Percentiles rank a stretch among this genome's conserved stretches.
Evolutionary conservation across 2,888 invertebrate genomes (phyloP).

Genomic region (Acleris laterana): DNA sequence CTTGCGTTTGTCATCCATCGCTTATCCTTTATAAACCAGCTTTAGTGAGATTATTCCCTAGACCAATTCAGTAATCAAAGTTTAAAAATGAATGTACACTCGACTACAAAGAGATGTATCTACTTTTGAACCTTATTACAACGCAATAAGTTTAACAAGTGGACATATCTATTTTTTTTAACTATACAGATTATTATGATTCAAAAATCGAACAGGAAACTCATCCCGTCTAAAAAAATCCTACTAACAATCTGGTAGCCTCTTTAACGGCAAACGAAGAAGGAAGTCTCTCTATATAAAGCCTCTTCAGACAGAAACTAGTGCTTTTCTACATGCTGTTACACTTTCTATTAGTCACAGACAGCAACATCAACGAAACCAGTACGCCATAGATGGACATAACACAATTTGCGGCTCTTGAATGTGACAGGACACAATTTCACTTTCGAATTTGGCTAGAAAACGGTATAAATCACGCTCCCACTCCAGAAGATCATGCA

Average conservation of each 20-base stretch:
- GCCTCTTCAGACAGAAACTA: slow-evolving; percentile 16
- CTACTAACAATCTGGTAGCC: too few relatives aligned
- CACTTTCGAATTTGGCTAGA: slow-evolving; percentile 7
- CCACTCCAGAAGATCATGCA: neutral
- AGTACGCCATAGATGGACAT: slow-evolving; percentile 4
- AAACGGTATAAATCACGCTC: neutral
- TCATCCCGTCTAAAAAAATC: neutral
- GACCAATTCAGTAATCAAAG: too few relatives aligned
- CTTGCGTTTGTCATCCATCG: neutral
- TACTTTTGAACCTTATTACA: too few relatives aligned
- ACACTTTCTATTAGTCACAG: slow-evolving; percentile 23
- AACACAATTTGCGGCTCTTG: slow-evolving; percentile 10
- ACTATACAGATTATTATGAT: too few relatives aligned
- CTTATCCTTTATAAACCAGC: neutral
- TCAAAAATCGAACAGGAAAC: neutral
- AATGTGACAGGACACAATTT: slow-evolving; percentile 12
- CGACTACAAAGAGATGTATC: too few relatives aligned
- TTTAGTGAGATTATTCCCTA: neutral
- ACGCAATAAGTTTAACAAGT: too few relatives aligned
- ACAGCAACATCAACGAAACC: slow-evolving; percentile 11
- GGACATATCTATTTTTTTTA: too few relatives aligned
- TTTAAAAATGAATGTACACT: too few relatives aligned
- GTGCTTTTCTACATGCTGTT: slow-evolving; percentile 21
- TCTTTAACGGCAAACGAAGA: slow-evolving; percentile 17
- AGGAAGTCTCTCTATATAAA: slow-evolving; percentile 26